A percentile compares a stretch with the other conserved stretches of the same genome.
phyloP scores from a whole-genome alignment of 1,140 invertebrate genomes.

The Brachionus plicatilis region DNA sequence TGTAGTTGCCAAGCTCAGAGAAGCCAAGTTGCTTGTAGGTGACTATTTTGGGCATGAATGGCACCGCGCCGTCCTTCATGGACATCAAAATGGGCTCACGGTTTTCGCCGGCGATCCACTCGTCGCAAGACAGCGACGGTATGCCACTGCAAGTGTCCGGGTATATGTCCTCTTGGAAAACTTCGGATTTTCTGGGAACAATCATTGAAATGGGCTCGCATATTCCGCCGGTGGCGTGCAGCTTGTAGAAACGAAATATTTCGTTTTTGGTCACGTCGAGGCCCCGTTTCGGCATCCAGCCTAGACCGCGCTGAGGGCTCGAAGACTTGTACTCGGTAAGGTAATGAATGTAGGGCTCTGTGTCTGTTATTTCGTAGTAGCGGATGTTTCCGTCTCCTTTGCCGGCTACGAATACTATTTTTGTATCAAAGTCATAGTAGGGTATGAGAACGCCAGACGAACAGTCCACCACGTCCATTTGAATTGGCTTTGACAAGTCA shows the following conservation, averaged over 20 bases:
- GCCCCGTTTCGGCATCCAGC: constrained; percentile 85
- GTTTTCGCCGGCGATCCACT: constrained; percentile 39
- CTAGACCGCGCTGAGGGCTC: constrained; percentile 43
- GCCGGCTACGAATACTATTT: constrained; percentile 86
- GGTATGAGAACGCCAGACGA: constrained; percentile 86
- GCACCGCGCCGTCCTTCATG: constrained; percentile 38
- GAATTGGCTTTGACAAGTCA: constrained; percentile 68
- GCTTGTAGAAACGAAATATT: constrained; percentile 82
- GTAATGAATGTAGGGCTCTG: constrained; percentile 13
- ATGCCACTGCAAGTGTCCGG: constrained; percentile 78
- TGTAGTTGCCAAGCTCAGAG: not conserved
- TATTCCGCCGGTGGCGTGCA: constrained; percentile 72
- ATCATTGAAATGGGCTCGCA: constrained; percentile 90
- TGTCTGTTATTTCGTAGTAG: constrained; percentile 39
- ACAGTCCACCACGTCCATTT: constrained; percentile 75
- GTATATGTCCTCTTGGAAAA: constrained; percentile 81
- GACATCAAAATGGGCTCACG: constrained; percentile 24
- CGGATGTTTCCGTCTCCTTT: constrained; percentile 63
- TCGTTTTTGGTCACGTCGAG: constrained; percentile 73
- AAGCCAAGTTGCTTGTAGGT: constrained; percentile 36
- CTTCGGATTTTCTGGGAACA: constrained; percentile 63
- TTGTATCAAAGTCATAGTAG: constrained; percentile 84
- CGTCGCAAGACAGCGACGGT: constrained; percentile 62
- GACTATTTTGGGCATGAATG: constrained; percentile 40
- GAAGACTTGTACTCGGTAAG: constrained; percentile 27